A percentile compares a stretch with the other conserved stretches of the same genome.
Evolutionary conservation across 2,888 invertebrate genomes (phyloP).

Genomic region (Erpobdella octoculata): DNA sequence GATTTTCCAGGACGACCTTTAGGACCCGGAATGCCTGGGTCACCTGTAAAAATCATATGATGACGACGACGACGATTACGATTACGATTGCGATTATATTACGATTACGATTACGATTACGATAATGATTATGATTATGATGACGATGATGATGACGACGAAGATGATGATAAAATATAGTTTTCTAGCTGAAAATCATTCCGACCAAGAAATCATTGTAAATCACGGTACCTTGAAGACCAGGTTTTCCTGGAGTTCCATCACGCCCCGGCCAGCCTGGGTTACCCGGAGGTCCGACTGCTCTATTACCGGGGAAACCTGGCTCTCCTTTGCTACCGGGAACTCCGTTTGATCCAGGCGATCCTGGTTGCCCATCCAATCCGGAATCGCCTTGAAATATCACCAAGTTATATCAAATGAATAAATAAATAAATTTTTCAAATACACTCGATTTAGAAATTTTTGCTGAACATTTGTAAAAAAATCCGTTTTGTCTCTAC

Average conservation of each 20-base stretch:
- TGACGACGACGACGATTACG: not conserved
- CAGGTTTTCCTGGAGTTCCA: not conserved
- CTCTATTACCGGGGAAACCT: not conserved
- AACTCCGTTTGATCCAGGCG: not conserved
- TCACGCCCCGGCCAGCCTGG: not conserved
- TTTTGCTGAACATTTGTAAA: too few species aligned
- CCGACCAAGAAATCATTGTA: not conserved
- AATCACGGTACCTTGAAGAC: too few species aligned
- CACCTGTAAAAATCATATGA: not conserved
- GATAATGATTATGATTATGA: not conserved
- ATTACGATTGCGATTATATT: not conserved
- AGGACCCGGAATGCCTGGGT: not conserved
- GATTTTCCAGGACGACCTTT: constrained; percentile 4
- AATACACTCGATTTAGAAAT: too few species aligned
- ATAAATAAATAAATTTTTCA: too few species aligned
- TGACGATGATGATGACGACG: not conserved
- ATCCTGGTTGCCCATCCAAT: not conserved
- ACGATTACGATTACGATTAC: not conserved
- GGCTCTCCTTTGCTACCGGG: not conserved
- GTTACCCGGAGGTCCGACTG: not conserved
- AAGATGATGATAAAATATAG: not conserved
- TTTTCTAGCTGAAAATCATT: not conserved
- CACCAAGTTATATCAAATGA: too few species aligned
- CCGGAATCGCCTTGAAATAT: too few species aligned
- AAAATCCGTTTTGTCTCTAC: too few species aligned